A percentile compares a stretch with the other conserved stretches of the same genome.
phyloP scores from a whole-genome alignment of 2,113 vertebrate genomes.

The western clawed frog (Xenopus tropicalis) region UCB_Xtro_10.0 CM004446.2:95620501-95621000 shows the following conservation, averaged over 20 bases:
- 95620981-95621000: neutral
- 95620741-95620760: conserved; percentile 18
- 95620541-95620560: too few species aligned
- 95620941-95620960: neutral
- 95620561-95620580: too few species aligned
- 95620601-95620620: too few species aligned
- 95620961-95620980: neutral
- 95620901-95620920: conserved; percentile 4
- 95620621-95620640: too few species aligned
- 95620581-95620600: too few species aligned
- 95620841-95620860: conserved; percentile 33
- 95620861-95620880: conserved; percentile 33
- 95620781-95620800: conserved; percentile 29
- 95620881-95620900: conserved; percentile 29
- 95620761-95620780: conserved; percentile 14
- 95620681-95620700: too few species aligned
- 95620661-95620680: too few species aligned
- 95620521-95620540: too few species aligned
- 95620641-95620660: too few species aligned
- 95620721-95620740: conserved; percentile 18
- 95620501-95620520: too few species aligned
- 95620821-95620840: conserved; percentile 34
- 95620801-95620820: conserved; percentile 27
- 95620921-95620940: neutral
- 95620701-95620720: neutral